Percentiles rank a stretch among this genome's conserved stretches.
Evolutionary conservation across 2,888 invertebrate genomes (phyloP).

Genomic region (Pollenia griseotomentosa): DNA sequence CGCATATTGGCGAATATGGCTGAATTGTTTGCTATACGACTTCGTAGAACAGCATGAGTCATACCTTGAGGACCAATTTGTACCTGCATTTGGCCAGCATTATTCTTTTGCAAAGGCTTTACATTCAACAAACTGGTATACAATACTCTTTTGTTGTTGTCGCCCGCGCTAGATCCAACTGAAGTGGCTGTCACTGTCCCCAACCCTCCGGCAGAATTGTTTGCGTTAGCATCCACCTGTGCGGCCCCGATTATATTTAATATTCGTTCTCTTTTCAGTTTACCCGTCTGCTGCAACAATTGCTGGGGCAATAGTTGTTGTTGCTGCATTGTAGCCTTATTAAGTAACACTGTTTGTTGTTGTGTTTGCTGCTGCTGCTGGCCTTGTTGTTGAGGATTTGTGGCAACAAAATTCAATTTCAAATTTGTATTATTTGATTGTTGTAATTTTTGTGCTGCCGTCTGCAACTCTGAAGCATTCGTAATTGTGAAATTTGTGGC

Average conservation of each 20-base stretch:
- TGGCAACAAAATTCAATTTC: slow-evolving; percentile 83
- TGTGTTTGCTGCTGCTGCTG: slow-evolving; percentile 74
- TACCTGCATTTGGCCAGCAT: slow-evolving; percentile 83
- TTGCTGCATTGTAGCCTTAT: slow-evolving; percentile 76
- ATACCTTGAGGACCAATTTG: slow-evolving; percentile 80
- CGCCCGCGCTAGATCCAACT: slow-evolving; percentile 63
- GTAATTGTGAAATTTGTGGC: slow-evolving; percentile 81
- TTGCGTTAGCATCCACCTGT: slow-evolving; percentile 63
- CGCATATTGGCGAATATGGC: slow-evolving; percentile 80
- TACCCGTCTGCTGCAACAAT: slow-evolving; percentile 77
- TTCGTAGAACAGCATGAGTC: slow-evolving; percentile 80
- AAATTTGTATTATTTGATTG: slow-evolving; percentile 81
- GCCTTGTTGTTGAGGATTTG: slow-evolving; percentile 68
- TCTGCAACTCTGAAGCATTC: slow-evolving; percentile 79
- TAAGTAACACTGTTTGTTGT: slow-evolving; percentile 79
- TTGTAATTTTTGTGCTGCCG: slow-evolving; percentile 81
- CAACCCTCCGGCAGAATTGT: background rate
- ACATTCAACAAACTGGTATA: slow-evolving; percentile 83
- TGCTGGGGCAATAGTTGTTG: slow-evolving; percentile 72
- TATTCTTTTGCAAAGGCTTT: slow-evolving; percentile 82
- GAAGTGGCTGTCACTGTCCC: slow-evolving; percentile 57
- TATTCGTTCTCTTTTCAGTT: slow-evolving; percentile 79
- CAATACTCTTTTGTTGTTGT: slow-evolving; percentile 81
- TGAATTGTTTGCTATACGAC: slow-evolving; percentile 80
- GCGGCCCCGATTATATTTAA: slow-evolving; percentile 77